A percentile compares a stretch with the other conserved stretches of the same genome.
phyloP scores from a whole-genome alignment of 2,888 invertebrate species.

The Charanyca ferruginea region DNA sequence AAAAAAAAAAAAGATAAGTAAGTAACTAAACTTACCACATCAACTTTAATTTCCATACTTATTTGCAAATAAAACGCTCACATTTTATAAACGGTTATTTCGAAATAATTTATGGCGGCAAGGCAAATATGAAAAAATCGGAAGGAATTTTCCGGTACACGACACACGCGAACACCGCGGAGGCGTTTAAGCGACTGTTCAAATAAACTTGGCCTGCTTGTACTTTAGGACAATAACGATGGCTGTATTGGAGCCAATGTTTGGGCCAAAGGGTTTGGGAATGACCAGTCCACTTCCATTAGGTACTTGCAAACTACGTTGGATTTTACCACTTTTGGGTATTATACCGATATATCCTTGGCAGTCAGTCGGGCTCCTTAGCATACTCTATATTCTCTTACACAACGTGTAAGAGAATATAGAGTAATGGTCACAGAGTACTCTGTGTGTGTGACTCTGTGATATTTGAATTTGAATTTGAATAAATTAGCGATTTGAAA shows the following conservation, averaged over 20 bases:
- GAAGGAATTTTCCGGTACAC: conserved; percentile 66
- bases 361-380: too few relatives aligned
- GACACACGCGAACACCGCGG: conserved; percentile 70
- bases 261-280: conserved; percentile 30
- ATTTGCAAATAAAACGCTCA: conserved; percentile 37
- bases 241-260: conserved; percentile 50
- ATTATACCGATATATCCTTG: not conserved
- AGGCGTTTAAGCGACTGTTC: conserved; percentile 74
- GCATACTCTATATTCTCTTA: too few relatives aligned
- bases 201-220: conserved; percentile 58
- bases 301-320: conserved; percentile 13
- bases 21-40: conserved; percentile 82
- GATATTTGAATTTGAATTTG: too few relatives aligned
- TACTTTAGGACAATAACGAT: conserved; percentile 56
- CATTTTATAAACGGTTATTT: conserved; percentile 43
- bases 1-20: not conserved
- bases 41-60: conserved; percentile 86
- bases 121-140: conserved; percentile 58
- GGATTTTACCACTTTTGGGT: not conserved
- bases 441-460: too few relatives aligned
- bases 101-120: conserved; percentile 55
- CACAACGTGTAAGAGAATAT: too few relatives aligned
- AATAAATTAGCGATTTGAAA: not conserved
- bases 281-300: conserved; percentile 3
- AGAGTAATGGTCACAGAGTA: too few relatives aligned